phyloP scores from a whole-genome alignment of 2,113 vertebrate genomes.

The Mystacornis crossleyi region DNA sequence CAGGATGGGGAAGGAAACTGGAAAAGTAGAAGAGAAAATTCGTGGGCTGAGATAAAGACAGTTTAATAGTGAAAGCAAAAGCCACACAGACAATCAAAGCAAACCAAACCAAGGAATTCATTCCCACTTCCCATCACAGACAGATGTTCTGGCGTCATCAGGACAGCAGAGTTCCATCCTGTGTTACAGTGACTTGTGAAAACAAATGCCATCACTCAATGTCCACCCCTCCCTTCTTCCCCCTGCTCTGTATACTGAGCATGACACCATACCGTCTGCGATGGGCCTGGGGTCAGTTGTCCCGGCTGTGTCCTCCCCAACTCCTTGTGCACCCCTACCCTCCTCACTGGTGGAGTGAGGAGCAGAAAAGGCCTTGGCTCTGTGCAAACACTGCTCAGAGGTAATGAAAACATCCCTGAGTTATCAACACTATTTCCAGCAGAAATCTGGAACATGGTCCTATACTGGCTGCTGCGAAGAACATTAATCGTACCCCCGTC shows the following conservation, averaged over 20 bases:
- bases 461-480: not conserved
- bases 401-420: not conserved
- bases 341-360: not conserved
- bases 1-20: not conserved
- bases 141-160: not conserved
- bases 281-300: not conserved
- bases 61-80: not conserved
- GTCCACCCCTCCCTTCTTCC: not conserved
- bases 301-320: rapidly evolving
- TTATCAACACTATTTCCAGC: not conserved
- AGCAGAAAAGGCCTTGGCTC: not conserved
- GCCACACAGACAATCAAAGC: rapidly evolving
- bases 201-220: not conserved
- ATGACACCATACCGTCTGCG: rapidly evolving
- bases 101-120: not conserved
- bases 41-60: not conserved
- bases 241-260: not conserved
- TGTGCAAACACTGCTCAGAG: not conserved
- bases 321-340: too few relatives aligned
- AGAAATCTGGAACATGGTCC: not conserved
- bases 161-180: not conserved
- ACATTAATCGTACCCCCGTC: not conserved
- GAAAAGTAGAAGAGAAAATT: not conserved
- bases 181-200: rapidly evolving
- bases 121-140: not conserved